Percentiles rank a stretch among this genome's conserved stretches.
Evolutionary conservation across 2,797 vertebrate species (phyloP).

Genomic region (Odontamblyopus rebecca): DNA sequence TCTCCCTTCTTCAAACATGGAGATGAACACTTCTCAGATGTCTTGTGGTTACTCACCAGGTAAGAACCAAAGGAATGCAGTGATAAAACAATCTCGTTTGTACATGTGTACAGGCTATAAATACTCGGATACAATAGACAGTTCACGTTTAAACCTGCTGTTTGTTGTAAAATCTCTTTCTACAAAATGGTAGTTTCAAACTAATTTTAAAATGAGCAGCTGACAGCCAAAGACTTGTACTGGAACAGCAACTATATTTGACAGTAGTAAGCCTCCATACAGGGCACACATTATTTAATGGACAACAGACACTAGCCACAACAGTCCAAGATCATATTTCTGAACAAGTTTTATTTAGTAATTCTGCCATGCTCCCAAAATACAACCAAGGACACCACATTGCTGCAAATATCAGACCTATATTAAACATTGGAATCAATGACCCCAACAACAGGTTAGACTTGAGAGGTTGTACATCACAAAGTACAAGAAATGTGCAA

Average conservation of each 20-base stretch:
- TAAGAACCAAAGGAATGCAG: conserved; percentile 63
- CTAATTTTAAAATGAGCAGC: neutral
- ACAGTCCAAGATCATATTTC: conserved; percentile 29
- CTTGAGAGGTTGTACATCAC: conserved; percentile 22
- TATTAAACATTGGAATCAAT: conserved; percentile 42
- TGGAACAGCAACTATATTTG: neutral
- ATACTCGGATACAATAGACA: neutral
- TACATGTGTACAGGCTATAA: conserved; percentile 1
- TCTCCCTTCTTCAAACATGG: conserved; percentile 47
- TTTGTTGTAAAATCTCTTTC: neutral
- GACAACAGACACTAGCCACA: conserved; percentile 27
- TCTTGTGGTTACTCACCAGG: conserved; percentile 77
- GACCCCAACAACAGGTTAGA: conserved; percentile 28
- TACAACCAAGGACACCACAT: conserved; percentile 37
- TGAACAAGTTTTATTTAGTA: conserved; percentile 30
- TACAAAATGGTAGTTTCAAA: neutral
- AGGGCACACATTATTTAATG: neutral
- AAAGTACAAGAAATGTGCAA: conserved; percentile 50
- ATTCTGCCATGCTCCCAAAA: conserved; percentile 21
- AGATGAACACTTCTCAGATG: conserved; percentile 54
- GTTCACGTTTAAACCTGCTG: neutral
- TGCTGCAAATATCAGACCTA: conserved; percentile 24
- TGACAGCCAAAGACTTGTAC: neutral
- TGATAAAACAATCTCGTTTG: conserved; percentile 27
- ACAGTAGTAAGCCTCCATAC: neutral